Percentiles rank a stretch among this genome's conserved stretches.
phyloP scores from a whole-genome alignment of 2,888 invertebrate species.

The Acanthosepion pharaonis region DNA sequence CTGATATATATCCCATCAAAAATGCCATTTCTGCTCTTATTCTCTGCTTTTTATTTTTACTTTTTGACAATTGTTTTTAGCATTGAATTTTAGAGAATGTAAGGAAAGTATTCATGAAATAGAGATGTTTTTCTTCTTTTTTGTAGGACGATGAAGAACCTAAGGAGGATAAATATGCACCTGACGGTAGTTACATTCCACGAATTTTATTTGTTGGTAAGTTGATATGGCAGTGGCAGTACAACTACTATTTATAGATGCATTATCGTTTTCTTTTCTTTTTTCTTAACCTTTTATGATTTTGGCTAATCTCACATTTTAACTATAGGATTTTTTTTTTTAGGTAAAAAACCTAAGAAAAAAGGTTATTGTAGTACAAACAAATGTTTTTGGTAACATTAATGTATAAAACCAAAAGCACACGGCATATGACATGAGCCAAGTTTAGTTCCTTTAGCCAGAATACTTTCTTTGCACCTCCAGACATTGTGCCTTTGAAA shows the following conservation, averaged over 20 bases:
- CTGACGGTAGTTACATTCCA: constrained; percentile 82
- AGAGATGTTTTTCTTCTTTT: background rate
- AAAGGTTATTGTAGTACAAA: no score
- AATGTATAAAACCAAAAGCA: no score
- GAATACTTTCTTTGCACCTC: no score
- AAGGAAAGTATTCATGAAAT: background rate
- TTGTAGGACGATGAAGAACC: constrained; percentile 79
- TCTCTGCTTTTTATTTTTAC: background rate
- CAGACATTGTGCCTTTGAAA: no score
- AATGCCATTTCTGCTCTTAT: background rate
- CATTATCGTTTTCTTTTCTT: accelerated
- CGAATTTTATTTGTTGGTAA: constrained; percentile 80
- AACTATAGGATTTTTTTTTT: no score
- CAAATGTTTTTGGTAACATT: no score
- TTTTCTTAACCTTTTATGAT: background rate
- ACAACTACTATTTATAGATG: background rate
- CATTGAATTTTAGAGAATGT: background rate
- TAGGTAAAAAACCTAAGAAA: no score
- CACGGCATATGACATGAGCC: no score
- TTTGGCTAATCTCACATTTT: no score
- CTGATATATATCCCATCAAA: no score
- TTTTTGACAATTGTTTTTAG: background rate
- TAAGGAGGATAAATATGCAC: constrained; percentile 79
- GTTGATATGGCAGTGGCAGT: constrained; percentile 43
- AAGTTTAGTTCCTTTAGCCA: no score